Conservation (phyloP, 2,888 invertebrate genomes). For the Amblyjoppa fuscipennis region DNA sequence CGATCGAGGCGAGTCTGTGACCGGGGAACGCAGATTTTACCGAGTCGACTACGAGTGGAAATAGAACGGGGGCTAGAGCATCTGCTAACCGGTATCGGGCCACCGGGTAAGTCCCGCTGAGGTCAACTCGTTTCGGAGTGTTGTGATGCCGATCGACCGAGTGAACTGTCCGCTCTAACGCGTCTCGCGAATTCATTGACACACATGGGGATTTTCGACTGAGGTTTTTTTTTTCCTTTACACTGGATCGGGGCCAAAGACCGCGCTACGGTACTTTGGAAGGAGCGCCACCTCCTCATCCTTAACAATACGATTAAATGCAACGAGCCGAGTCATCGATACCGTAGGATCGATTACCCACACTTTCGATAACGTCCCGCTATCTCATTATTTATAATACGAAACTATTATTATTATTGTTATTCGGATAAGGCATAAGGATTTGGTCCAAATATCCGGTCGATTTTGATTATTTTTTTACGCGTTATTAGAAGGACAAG, state of each 20-base stretch:
- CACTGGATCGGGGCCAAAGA: slow-evolving; percentile 26
- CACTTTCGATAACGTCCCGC: neutral
- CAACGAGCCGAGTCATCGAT: neutral
- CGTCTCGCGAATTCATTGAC: slow-evolving; percentile 31
- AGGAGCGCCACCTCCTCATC: neutral
- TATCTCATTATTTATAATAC: too few relatives aligned
- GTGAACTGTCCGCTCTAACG: slow-evolving; percentile 20
- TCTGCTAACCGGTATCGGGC: slow-evolving; percentile 7
- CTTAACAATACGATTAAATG: neutral
- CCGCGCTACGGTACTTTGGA: slow-evolving; percentile 25
- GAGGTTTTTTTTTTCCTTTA: neutral
- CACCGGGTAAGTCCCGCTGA: neutral
- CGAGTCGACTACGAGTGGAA: neutral
- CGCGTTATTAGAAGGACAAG: too few relatives aligned
- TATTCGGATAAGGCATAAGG: too few relatives aligned
- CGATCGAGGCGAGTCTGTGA: neutral
- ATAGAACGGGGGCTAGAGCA: neutral
- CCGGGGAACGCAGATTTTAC: neutral
- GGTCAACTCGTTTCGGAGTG: slow-evolving; percentile 18
- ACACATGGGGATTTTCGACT: slow-evolving; percentile 17
- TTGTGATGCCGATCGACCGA: slow-evolving; percentile 12
- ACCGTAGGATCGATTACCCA: neutral
- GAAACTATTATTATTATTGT: neutral
- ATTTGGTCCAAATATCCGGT: too few relatives aligned
- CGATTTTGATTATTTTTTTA: too few relatives aligned